These are phyloP conservation scores for Parapristionchus giblindavisi DNA, from an alignment of 2,888 invertebrate genomes.

Conservation along the genomic window DNA sequence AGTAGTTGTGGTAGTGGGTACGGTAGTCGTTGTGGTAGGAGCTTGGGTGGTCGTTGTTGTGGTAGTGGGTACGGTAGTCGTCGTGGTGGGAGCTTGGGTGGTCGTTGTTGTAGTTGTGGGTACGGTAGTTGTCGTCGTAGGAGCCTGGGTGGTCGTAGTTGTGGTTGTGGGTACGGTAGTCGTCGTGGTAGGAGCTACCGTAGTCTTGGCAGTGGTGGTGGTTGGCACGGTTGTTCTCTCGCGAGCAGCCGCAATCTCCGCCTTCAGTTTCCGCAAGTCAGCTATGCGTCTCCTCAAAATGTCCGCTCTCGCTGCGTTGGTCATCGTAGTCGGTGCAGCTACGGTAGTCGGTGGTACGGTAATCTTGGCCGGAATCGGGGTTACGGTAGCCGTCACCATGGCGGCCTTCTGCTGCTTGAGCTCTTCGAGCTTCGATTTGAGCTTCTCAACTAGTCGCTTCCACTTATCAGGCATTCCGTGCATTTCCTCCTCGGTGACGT, in stretches of 20 bases:
- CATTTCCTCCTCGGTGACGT: constrained; percentile 5
- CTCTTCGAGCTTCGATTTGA: constrained; percentile 27
- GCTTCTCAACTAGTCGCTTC: constrained; percentile 25
- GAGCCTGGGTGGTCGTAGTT: background rate
- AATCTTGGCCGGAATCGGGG: background rate
- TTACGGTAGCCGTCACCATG: background rate
- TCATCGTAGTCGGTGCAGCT: constrained; percentile 16
- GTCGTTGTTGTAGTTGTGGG: background rate
- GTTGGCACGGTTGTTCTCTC: background rate
- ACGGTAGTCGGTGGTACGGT: background rate
- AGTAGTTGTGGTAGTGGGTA: background rate
- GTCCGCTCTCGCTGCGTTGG: constrained; percentile 2
- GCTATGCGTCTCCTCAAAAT: constrained; percentile 28
- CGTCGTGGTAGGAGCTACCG: constrained; percentile 2
- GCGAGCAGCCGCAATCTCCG: constrained; percentile 9
- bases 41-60: background rate
- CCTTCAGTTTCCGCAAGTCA: constrained; percentile 31
- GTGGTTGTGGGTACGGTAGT: background rate
- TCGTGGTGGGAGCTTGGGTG: background rate
- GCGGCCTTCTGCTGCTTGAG: constrained; percentile 18
- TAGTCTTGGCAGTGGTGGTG: constrained; percentile 15
- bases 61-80: constrained; percentile 7
- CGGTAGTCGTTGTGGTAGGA: constrained; percentile 5
- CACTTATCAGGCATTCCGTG: constrained; percentile 37
- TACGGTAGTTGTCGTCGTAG: constrained; percentile 16